A percentile compares a stretch with the other conserved stretches of the same genome.
Conservation (phyloP, 2,797 vertebrate genomes). For the Okamejei kenojei region DNA sequence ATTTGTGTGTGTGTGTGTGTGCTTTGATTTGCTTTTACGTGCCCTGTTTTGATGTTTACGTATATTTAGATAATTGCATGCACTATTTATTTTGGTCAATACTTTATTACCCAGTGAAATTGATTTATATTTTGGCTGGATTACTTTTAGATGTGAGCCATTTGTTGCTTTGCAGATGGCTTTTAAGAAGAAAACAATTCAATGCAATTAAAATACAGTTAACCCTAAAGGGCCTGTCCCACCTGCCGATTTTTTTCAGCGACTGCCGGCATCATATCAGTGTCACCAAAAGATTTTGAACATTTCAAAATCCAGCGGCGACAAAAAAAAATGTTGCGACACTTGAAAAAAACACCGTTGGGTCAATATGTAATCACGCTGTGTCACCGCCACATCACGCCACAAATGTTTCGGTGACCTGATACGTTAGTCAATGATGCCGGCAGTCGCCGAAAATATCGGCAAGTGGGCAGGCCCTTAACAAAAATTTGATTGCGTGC, state of each 20-base stretch:
- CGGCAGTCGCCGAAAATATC: no score
- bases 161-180: background rate
- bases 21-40: background rate
- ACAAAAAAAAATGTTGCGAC: no score
- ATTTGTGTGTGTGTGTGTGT: background rate
- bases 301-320: no score
- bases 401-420: no score
- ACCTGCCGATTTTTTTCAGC: no score
- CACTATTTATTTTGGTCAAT: slow-evolving; percentile 20
- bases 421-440: no score
- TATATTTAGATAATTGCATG: slow-evolving; percentile 8
- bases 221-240: background rate
- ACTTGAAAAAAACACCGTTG: no score
- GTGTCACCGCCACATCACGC: no score
- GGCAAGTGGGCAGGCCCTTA: background rate
- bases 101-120: slow-evolving; percentile 1
- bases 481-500: background rate
- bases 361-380: no score
- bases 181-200: background rate
- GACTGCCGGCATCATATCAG: no score
- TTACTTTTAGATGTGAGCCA: slow-evolving; percentile 12
- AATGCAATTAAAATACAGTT: background rate
- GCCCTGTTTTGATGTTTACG: background rate
- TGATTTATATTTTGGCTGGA: background rate
- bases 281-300: no score